Conservation (phyloP, 2,797 vertebrate species). For the Strix occidentalis region DNA sequence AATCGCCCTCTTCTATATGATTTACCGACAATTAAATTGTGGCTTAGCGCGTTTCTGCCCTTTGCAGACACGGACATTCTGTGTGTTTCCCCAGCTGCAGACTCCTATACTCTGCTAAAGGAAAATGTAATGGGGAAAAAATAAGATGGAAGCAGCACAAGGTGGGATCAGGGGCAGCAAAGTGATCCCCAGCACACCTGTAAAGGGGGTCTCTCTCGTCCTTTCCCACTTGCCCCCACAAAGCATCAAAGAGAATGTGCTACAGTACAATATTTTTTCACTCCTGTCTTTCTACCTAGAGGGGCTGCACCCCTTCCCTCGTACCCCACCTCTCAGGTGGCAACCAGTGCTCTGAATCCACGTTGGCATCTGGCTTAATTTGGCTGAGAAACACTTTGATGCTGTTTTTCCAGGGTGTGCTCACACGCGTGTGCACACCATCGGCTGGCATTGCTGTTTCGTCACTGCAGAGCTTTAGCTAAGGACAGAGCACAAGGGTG, state of each 20-base stretch:
- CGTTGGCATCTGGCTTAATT: accelerated
- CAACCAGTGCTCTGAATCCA: neutral
- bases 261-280: accelerated
- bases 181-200: neutral
- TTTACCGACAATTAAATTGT: neutral
- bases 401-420: neutral
- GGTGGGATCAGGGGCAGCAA: neutral
- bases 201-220: accelerated
- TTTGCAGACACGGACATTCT: accelerated
- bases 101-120: accelerated
- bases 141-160: neutral
- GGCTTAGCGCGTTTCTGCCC: neutral
- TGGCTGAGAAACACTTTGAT: neutral
- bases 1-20: neutral
- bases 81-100: neutral
- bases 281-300: accelerated
- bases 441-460: neutral
- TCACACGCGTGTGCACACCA: accelerated
- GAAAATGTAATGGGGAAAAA: neutral
- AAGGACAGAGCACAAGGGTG: accelerated
- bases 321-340: neutral
- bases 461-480: neutral
- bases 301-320: neutral
- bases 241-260: neutral
- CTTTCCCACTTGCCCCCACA: neutral